Evolutionary conservation across 92 coral and sea anemone species (phyloP).

Genomic region (Actinernus sp.): DNA sequence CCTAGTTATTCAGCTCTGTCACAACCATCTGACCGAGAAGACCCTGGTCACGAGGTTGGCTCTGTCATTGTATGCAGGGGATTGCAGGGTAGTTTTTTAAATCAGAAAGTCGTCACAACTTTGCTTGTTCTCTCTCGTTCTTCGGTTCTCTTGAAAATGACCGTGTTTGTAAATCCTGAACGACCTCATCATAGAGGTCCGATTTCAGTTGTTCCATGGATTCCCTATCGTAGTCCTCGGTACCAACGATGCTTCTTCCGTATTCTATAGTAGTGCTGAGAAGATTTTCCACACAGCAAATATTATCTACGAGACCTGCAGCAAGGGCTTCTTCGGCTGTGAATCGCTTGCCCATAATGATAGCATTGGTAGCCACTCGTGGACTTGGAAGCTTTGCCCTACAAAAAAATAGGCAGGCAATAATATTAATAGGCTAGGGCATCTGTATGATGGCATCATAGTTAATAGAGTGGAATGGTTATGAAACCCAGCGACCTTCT

Average conservation of each 20-base stretch:
- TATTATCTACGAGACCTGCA: slow-evolving; percentile 64
- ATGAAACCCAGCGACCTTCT: too few relatives aligned
- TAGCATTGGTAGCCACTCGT: slow-evolving; percentile 48
- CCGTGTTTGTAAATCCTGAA: slow-evolving; percentile 20
- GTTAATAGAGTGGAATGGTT: too few relatives aligned
- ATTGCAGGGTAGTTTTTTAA: too few relatives aligned
- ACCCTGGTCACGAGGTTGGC: too few relatives aligned
- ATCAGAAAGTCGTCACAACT: too few relatives aligned
- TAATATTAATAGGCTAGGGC: background rate
- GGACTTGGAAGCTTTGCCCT: slow-evolving; percentile 68
- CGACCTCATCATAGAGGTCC: slow-evolving; percentile 28
- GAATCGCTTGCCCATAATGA: slow-evolving; percentile 73
- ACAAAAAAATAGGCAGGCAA: background rate
- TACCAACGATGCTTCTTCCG: slow-evolving; percentile 33
- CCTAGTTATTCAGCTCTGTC: too few relatives aligned
- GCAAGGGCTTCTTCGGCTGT: slow-evolving; percentile 70
- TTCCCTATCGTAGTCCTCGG: slow-evolving; percentile 39
- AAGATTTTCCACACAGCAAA: slow-evolving; percentile 50
- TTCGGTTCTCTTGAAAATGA: too few relatives aligned
- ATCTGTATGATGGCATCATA: background rate
- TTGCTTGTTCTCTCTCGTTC: too few relatives aligned
- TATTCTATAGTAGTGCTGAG: slow-evolving; percentile 45
- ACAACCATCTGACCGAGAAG: too few relatives aligned
- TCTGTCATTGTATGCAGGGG: too few relatives aligned
- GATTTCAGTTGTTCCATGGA: slow-evolving; percentile 32